Evolutionary conservation across 2,888 invertebrate genomes (phyloP), one percentile per base, ranked within the genome.

Genomic region (Noctua fimbriata): DNA sequence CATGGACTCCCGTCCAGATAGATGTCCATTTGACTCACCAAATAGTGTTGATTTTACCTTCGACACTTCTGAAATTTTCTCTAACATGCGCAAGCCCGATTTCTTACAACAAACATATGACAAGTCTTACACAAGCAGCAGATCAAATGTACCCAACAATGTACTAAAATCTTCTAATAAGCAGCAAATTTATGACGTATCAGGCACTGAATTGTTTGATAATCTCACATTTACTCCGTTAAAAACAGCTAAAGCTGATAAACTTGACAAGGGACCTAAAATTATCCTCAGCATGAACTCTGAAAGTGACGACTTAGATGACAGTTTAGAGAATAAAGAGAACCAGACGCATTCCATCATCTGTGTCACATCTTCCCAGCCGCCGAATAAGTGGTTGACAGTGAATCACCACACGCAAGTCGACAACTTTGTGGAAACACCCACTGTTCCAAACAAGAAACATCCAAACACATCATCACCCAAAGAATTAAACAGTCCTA

Each of bases 391-490:
- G 76, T 95, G 95, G 95, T 76, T 94, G 63, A 91, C 93, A 47
- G 88, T 92, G 0, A 93, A 94, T 79, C 92, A 92, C 44, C 88
- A 93, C 24, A 82, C 89, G 24, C 92, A 94, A 73, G 78, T 88
- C 5, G 92, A 93, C 5, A 90, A 81, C 71, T 90, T 91, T 21
- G 79, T 85, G 5, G 95, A 95, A 83, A 94, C 94, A 12, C 93
- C 95, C 7, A 87, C 83, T 41, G 52, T 93, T 63, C 89, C 83
- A 67, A 93, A 85, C 77, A 96, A 96, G 82, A 96, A 96, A 87
- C 95, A 96, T 72, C 97, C 96, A 10, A 95, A 96, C 78, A 97
- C 97, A 60, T 97, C 97, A 14, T 97, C 97, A 0, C 97, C 97
- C 12, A 96, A 95, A 88, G 96, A 97, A 89, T 75, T 96, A 2